These are phyloP conservation scores for Felis chaus DNA, from an alignment of 2,113 vertebrate genomes.

Conservation along the genomic window DNA sequence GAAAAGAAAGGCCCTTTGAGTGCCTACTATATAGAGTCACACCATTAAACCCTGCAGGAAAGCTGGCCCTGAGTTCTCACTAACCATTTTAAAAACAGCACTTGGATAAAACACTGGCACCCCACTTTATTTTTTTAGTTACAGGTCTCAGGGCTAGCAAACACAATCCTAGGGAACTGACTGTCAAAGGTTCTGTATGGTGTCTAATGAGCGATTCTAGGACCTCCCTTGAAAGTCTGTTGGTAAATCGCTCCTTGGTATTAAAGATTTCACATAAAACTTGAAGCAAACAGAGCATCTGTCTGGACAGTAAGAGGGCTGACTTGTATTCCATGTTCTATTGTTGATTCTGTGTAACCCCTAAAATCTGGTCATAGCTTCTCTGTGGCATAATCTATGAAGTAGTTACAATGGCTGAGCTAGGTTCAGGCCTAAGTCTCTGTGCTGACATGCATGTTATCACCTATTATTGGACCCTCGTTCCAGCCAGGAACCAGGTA, in stretches of 20 bases:
- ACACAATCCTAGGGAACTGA: neutral
- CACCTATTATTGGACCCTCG: neutral
- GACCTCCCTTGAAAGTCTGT: neutral
- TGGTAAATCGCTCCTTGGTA: slow-evolving; percentile 14
- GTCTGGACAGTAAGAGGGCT: neutral
- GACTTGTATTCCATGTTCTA: neutral
- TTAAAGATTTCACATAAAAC: slow-evolving; percentile 44
- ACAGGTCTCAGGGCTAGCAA: neutral
- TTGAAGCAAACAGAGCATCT: neutral
- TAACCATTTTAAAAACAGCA: neutral
- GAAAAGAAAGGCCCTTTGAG: neutral
- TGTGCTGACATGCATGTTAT: neutral
- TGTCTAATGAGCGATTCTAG: neutral
- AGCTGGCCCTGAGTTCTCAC: neutral
- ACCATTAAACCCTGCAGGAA: neutral
- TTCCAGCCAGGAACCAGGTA: neutral
- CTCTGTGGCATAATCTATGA: neutral
- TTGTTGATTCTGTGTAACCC: neutral
- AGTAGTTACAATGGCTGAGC: neutral
- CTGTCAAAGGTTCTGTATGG: neutral
- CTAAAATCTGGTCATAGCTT: neutral
- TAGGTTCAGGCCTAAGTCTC: neutral
- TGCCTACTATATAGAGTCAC: neutral
- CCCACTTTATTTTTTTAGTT: slow-evolving; percentile 5
- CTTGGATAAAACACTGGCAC: neutral